Evolutionary conservation across 2,113 vertebrate genomes (phyloP), one percentile per base, ranked within the genome.

Genomic region (Ranitomeya variabilis): DNA sequence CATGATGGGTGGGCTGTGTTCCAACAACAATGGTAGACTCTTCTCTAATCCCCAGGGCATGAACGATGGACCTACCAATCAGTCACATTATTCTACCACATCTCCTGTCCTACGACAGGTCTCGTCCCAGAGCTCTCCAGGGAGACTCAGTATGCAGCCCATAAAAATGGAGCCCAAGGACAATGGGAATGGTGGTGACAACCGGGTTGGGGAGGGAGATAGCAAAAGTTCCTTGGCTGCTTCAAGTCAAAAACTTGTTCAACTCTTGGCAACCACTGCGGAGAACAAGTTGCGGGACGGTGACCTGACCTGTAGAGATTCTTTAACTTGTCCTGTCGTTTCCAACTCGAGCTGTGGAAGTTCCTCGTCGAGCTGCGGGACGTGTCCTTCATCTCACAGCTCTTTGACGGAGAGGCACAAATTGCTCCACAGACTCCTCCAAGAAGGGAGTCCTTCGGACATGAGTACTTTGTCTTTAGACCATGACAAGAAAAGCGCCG

Each of bases 331-430:
- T 8, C 90, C 93, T 0, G 92, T 92, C 51, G 90, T 94, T 8
- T 89, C 91, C 0, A 71, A 80, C 26, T 92, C 93, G 11, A 90
- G 92, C 80, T 89, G 95, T 0, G 15, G 91, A 71, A 93, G 92
- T 91, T 91, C 94, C 15, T 91, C 93, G 0, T 45, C 37, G 37
- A 45, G 37, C 37, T 89, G 92, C 59, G 91, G 94, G 89, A 73
- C 96, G 79, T 99, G 97, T 87, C 97, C 97, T 0, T 95, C 96
- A 52, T 98, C 97, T 54, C 97, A 99, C 85, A 98, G 98, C 91
- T 97, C 97, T 0, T 93, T 99, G 82, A 99, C 97, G 0, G 97
- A 99, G 86, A 92, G 97, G 6, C 97, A 99, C 91, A 99, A 98
- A 93, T 98, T 99, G 78, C 93, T 99, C 23, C 98, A 98, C 90